Conservation (phyloP, 2,888 invertebrate species). For the Lycocerus yunnanus region DNA sequence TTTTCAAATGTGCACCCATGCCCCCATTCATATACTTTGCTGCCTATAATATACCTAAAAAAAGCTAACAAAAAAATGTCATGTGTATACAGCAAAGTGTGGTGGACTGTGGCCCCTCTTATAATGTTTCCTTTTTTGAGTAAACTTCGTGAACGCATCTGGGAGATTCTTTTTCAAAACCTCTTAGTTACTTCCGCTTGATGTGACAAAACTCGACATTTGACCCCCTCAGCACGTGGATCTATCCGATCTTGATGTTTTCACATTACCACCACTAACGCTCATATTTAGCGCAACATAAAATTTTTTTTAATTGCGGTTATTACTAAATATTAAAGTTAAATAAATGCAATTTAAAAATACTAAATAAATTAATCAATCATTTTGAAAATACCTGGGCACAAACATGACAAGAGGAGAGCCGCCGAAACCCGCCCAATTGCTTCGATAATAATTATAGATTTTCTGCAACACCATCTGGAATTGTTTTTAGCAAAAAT, state of each 20-base stretch:
- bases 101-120: slow-evolving; percentile 12
- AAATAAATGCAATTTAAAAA: background rate
- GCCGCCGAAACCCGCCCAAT: slow-evolving; percentile 23
- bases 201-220: slow-evolving; percentile 49
- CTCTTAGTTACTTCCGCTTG: slow-evolving; percentile 50
- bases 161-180: slow-evolving; percentile 36
- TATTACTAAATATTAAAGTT: too few species aligned
- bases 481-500: slow-evolving; percentile 28
- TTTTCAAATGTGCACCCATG: background rate
- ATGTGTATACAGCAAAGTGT: slow-evolving; percentile 10
- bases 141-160: slow-evolving; percentile 16
- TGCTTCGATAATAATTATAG: slow-evolving; percentile 34
- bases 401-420: slow-evolving; percentile 34
- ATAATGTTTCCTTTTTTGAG: slow-evolving; percentile 9
- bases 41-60: slow-evolving; percentile 16
- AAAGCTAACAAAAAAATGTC: slow-evolving; percentile 11
- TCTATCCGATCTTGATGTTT: slow-evolving; percentile 23
- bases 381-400: slow-evolving; percentile 13
- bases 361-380: slow-evolving; percentile 10
- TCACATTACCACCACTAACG: slow-evolving; percentile 20
- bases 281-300: background rate
- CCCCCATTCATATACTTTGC: background rate
- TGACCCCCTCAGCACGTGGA: slow-evolving; percentile 53
- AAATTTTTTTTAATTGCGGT: background rate
- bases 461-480: slow-evolving; percentile 37